These are phyloP conservation scores for Cephus spinipes DNA, from an alignment of 2,888 invertebrate genomes.

Conservation along the genomic window DNA sequence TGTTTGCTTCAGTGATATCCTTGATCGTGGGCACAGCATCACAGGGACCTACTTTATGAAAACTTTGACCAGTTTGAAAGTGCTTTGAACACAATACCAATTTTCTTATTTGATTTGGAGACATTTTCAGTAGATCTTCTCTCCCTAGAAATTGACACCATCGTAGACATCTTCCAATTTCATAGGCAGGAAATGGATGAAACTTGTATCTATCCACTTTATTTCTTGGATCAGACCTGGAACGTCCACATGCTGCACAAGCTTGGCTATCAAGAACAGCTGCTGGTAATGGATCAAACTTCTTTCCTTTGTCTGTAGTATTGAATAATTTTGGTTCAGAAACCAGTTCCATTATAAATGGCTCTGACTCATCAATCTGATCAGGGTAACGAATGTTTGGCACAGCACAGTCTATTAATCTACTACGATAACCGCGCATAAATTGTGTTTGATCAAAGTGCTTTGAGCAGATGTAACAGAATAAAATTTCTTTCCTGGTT, in stretches of 20 bases:
- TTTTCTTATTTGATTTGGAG: constrained; percentile 63
- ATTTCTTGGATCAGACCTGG: constrained; percentile 57
- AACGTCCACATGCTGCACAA: constrained; percentile 61
- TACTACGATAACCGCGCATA: constrained; percentile 48
- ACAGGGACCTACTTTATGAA: constrained; percentile 59
- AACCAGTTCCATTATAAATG: constrained; percentile 34
- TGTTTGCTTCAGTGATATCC: constrained; percentile 36
- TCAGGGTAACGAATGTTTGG: constrained; percentile 54
- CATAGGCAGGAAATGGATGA: constrained; percentile 64
- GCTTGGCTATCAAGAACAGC: constrained; percentile 59
- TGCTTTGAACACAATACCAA: constrained; percentile 62
- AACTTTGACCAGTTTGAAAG: constrained; percentile 59
- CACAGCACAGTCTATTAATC: constrained; percentile 56
- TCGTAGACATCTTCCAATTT: constrained; percentile 61
- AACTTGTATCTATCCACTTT: constrained; percentile 60
- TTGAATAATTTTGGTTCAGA: constrained; percentile 37
- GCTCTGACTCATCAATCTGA: constrained; percentile 30
- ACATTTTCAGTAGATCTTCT: constrained; percentile 63
- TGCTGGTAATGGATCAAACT: constrained; percentile 48
- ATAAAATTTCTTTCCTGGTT: constrained; percentile 62
- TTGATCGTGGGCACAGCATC: constrained; percentile 62
- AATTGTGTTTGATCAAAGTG: constrained; percentile 61
- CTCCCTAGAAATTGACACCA: constrained; percentile 63
- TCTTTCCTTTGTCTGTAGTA: constrained; percentile 41
- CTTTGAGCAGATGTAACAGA: constrained; percentile 63